Evolutionary conservation across 1,140 invertebrate genomes (phyloP).

Genomic region (Microplitis mediator): DNA sequence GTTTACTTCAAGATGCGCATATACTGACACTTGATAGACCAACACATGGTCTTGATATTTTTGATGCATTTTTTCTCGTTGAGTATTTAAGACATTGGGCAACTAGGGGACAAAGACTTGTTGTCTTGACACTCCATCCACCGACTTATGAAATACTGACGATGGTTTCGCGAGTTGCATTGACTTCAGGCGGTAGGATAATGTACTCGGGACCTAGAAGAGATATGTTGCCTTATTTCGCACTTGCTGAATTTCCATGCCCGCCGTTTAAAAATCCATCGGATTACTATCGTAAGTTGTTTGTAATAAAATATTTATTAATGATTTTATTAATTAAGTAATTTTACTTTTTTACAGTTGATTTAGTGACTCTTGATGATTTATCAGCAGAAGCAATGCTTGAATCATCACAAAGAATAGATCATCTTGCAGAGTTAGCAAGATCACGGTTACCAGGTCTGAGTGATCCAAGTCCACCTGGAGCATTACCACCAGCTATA

Average conservation of each 20-base stretch:
- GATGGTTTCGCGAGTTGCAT: slow-evolving; percentile 85
- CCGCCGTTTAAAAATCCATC: slow-evolving; percentile 95
- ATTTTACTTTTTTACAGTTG: slow-evolving; percentile 68
- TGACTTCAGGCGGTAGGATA: slow-evolving; percentile 86
- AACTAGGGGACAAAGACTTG: slow-evolving; percentile 76
- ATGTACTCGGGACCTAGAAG: slow-evolving; percentile 88
- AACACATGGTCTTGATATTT: slow-evolving; percentile 92
- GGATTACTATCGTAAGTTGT: slow-evolving; percentile 88
- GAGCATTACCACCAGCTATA: slow-evolving; percentile 72
- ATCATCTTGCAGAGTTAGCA: slow-evolving; percentile 85
- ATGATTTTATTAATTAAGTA: neutral
- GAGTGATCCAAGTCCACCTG: slow-evolving; percentile 78
- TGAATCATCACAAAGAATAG: slow-evolving; percentile 91
- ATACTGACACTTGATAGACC: slow-evolving; percentile 87
- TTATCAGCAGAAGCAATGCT: slow-evolving; percentile 90
- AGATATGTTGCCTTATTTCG: slow-evolving; percentile 92
- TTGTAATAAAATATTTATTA: slow-evolving; percentile 8
- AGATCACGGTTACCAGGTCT: slow-evolving; percentile 66
- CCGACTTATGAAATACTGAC: slow-evolving; percentile 95
- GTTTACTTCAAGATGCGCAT: slow-evolving; percentile 82
- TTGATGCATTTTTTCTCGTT: slow-evolving; percentile 93
- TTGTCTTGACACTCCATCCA: slow-evolving; percentile 90
- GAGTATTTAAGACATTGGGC: slow-evolving; percentile 95
- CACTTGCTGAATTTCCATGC: slow-evolving; percentile 91
- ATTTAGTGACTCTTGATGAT: slow-evolving; percentile 91